These are phyloP conservation scores for Polydrusus tereticollis DNA, from an alignment of 2,888 invertebrate species.

Conservation along the genomic window DNA sequence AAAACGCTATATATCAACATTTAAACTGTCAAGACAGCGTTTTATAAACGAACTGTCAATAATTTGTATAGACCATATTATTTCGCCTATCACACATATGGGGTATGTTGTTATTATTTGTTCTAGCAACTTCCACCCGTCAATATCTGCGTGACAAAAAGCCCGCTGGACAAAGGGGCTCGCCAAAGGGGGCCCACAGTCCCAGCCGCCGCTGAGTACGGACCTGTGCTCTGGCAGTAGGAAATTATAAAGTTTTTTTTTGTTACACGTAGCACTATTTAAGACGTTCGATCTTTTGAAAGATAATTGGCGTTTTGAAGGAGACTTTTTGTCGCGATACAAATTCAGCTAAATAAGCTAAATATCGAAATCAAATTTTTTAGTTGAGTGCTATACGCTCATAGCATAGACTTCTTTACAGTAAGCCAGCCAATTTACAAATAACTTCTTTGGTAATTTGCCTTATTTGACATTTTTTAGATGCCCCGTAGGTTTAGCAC, in stretches of 20 bases:
- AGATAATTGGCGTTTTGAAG: slow-evolving; percentile 13
- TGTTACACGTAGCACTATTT: slow-evolving; percentile 19
- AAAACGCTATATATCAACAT: background rate
- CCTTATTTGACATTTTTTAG: too few relatives aligned
- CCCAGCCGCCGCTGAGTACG: slow-evolving; percentile 37
- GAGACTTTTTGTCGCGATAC: background rate
- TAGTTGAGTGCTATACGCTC: too few relatives aligned
- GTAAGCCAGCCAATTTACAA: too few relatives aligned
- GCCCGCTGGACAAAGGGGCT: slow-evolving; percentile 26
- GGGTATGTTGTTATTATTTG: slow-evolving; percentile 66
- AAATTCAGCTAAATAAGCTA: too few relatives aligned
- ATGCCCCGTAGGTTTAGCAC: too few relatives aligned
- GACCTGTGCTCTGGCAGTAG: slow-evolving; percentile 46
- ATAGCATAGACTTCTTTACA: too few relatives aligned
- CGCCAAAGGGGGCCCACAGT: slow-evolving; percentile 27
- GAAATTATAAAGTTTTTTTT: slow-evolving; percentile 27
- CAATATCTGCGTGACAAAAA: slow-evolving; percentile 16
- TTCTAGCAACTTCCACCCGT: slow-evolving; percentile 60
- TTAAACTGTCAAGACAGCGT: background rate
- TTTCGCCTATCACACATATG: slow-evolving; percentile 66
- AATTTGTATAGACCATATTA: background rate
- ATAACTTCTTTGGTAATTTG: too few relatives aligned
- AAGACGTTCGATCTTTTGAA: background rate
- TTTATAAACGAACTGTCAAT: background rate
- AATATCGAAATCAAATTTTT: too few relatives aligned